phyloP scores from a whole-genome alignment of 2,888 invertebrate species.

The Ernsta delagoae region DNA sequence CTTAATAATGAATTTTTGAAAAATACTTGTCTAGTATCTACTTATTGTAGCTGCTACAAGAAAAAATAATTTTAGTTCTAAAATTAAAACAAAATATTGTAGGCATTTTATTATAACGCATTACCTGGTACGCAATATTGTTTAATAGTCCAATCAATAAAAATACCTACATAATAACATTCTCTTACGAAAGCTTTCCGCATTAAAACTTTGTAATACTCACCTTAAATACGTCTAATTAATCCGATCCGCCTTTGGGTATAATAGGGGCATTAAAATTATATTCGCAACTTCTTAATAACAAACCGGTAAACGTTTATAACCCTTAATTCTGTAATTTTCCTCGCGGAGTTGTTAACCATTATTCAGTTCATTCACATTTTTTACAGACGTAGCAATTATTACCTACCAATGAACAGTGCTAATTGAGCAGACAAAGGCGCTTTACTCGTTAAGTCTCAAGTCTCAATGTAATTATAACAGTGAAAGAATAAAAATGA shows the following conservation, averaged over 20 bases:
- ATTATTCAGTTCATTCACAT: conserved; percentile 12
- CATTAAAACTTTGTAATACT: conserved; percentile 7
- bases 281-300: conserved; percentile 10
- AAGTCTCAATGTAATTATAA: background rate
- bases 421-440: conserved; percentile 13
- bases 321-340: conserved; percentile 5
- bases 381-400: conserved; percentile 24
- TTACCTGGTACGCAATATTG: background rate
- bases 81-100: no score
- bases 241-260: conserved; percentile 13
- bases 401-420: conserved; percentile 24
- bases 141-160: background rate
- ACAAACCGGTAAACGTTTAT: conserved; percentile 1
- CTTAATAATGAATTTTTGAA: no score
- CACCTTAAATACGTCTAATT: conserved; percentile 7
- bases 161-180: background rate
- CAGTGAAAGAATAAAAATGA: background rate
- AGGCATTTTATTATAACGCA: no score
- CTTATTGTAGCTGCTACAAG: no score
- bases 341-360: conserved; percentile 1
- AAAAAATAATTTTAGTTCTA: no score
- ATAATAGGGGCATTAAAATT: conserved; percentile 5
- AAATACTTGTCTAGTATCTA: no score
- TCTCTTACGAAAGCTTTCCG: background rate
- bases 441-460: background rate